These are phyloP conservation scores for Erannis defoliaria DNA, from an alignment of 2,888 invertebrate genomes.

Conservation along the genomic window DNA sequence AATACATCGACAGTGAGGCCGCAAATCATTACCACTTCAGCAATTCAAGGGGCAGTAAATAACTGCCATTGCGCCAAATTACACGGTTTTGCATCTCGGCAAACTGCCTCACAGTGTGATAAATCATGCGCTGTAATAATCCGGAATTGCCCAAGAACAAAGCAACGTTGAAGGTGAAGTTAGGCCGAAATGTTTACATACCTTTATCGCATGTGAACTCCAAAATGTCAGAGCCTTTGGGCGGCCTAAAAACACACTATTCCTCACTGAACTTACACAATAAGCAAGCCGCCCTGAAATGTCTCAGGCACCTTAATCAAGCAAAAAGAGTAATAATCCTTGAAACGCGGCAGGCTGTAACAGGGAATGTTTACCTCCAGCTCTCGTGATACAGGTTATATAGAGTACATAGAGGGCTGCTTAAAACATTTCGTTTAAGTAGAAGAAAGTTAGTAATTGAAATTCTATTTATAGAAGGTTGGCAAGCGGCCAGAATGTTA, in stretches of 20 bases:
- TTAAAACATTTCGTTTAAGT: slow-evolving; percentile 23
- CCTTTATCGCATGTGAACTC: not conserved
- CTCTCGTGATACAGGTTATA: slow-evolving; percentile 10
- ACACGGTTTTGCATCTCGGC: slow-evolving; percentile 25
- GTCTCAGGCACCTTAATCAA: slow-evolving; percentile 18
- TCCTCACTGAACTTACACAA: not conserved
- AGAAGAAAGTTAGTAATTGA: slow-evolving; percentile 34
- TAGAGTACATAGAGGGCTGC: slow-evolving; percentile 18
- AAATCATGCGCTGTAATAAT: slow-evolving; percentile 20
- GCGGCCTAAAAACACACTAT: slow-evolving; percentile 5
- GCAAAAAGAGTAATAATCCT: slow-evolving; percentile 25
- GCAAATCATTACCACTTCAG: slow-evolving; percentile 23
- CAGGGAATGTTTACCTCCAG: slow-evolving; percentile 22
- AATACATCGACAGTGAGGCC: slow-evolving; percentile 4
- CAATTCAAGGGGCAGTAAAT: slow-evolving; percentile 26
- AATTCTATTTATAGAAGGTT: slow-evolving; percentile 31
- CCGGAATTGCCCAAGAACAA: slow-evolving; percentile 14
- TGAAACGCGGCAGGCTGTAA: slow-evolving; percentile 15
- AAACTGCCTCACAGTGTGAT: slow-evolving; percentile 22
- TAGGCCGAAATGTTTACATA: slow-evolving; percentile 1
- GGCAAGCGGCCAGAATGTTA: slow-evolving; percentile 26
- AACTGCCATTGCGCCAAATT: slow-evolving; percentile 24
- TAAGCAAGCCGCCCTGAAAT: not conserved
- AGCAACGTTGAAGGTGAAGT: slow-evolving; percentile 12
- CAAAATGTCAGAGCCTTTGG: not conserved